Conservation (phyloP, 2,113 vertebrate genomes). For the Oreochromis niloticus region DNA sequence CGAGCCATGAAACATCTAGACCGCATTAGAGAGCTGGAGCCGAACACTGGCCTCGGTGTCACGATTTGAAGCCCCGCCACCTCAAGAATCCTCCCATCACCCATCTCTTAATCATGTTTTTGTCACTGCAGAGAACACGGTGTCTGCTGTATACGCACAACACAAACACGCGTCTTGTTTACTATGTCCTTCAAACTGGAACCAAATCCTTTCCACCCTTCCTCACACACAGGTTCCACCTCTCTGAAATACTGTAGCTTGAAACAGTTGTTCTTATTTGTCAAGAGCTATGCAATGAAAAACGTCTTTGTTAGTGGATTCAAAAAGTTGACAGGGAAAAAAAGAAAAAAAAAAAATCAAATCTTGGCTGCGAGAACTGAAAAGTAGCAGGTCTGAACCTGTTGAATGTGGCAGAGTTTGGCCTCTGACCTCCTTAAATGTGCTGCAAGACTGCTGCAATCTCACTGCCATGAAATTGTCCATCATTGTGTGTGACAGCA, state of each 20-base stretch:
- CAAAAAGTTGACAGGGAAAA: neutral
- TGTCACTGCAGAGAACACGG: neutral
- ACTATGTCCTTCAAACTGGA: slow-evolving; percentile 45
- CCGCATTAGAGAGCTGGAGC: slow-evolving; percentile 68
- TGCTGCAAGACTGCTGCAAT: slow-evolving; percentile 72
- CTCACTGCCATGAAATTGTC: slow-evolving; percentile 62
- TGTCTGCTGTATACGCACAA: slow-evolving; percentile 30
- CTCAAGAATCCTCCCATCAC: neutral
- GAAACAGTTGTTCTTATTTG: slow-evolving; percentile 23
- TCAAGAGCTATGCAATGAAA: slow-evolving; percentile 65
- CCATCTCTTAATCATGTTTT: neutral
- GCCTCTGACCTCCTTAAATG: slow-evolving; percentile 70
- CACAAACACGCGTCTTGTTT: slow-evolving; percentile 22
- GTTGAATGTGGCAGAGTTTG: slow-evolving; percentile 80
- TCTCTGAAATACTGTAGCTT: slow-evolving; percentile 50
- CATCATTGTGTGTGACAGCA: slow-evolving; percentile 24
- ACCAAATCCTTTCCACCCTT: neutral
- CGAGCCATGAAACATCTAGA: slow-evolving; percentile 86
- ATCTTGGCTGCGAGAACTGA: slow-evolving; percentile 16
- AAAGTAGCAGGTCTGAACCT: slow-evolving; percentile 56
- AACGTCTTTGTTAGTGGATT: slow-evolving; percentile 22
- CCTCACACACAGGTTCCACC: neutral
- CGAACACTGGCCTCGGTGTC: slow-evolving; percentile 61
- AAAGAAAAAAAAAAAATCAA: neutral
- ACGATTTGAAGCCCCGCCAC: slow-evolving; percentile 65